These are phyloP conservation scores for Ladona fulva DNA, from an alignment of 1,140 invertebrate genomes.

Conservation along the genomic window DNA sequence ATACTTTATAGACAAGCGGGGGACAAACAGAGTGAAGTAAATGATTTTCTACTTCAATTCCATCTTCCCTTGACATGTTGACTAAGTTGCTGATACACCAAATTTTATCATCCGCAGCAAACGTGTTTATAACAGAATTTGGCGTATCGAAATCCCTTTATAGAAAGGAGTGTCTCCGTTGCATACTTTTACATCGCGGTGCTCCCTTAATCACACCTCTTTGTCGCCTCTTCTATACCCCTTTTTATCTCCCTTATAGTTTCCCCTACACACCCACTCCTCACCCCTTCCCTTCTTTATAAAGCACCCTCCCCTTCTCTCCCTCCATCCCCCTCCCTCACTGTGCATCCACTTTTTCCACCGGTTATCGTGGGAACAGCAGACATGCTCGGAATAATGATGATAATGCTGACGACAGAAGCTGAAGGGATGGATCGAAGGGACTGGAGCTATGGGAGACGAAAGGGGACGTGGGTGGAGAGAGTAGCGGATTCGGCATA, in stretches of 20 bases:
- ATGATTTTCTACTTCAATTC: no score
- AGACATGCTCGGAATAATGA: conserved; percentile 5
- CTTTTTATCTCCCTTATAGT: not conserved
- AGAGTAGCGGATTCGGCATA: not conserved
- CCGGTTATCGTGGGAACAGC: not conserved
- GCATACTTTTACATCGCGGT: no score
- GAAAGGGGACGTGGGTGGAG: not conserved
- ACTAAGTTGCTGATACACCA: no score
- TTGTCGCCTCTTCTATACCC: no score
- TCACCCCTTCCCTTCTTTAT: not conserved
- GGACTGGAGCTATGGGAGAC: not conserved
- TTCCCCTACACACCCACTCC: not conserved
- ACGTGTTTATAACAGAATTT: no score
- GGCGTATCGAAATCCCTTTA: no score
- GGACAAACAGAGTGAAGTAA: no score
- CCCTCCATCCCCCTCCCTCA: not conserved
- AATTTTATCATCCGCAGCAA: no score
- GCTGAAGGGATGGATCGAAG: not conserved
- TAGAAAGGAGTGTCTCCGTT: no score
- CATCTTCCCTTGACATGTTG: no score
- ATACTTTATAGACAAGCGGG: no score
- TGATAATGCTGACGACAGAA: conserved; percentile 4
- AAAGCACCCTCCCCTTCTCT: no score
- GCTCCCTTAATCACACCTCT: not conserved
- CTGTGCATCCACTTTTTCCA: not conserved